Evolutionary conservation across 2,888 invertebrate species (phyloP).

Genomic region (Dynastes tityus): DNA sequence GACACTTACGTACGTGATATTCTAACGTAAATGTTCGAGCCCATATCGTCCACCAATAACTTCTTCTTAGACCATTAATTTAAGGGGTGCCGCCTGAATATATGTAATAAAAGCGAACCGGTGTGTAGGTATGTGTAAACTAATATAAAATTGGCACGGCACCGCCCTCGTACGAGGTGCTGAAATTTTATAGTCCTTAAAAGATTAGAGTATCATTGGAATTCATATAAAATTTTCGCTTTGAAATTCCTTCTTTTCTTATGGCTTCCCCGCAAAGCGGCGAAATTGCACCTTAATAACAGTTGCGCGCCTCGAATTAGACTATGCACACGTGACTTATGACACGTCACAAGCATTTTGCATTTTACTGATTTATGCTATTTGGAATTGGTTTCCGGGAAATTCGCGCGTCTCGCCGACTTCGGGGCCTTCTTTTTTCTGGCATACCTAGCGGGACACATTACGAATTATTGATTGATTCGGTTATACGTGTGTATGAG

Average conservation of each 20-base stretch:
- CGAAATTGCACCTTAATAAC: conserved; percentile 50
- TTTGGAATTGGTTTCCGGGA: conserved; percentile 68
- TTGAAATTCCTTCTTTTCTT: conserved; percentile 43
- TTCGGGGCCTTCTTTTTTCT: conserved; percentile 61
- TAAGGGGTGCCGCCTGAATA: conserved; percentile 4
- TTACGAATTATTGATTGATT: conserved; percentile 65
- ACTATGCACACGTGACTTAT: conserved; percentile 67
- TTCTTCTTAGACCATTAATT: conserved; percentile 25
- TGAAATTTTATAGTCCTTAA: conserved; percentile 47
- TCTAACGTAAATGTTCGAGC: background rate
- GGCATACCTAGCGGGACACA: conserved; percentile 8
- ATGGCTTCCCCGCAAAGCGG: conserved; percentile 4
- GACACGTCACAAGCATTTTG: conserved; percentile 67
- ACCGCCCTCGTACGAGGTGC: conserved; percentile 22
- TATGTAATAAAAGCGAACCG: conserved; percentile 11
- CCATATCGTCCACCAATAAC: conserved; percentile 5
- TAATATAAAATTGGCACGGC: conserved; percentile 32
- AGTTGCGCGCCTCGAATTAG: conserved; percentile 56
- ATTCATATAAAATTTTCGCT: conserved; percentile 49
- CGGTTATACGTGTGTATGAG: conserved; percentile 53
- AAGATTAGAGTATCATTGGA: conserved; percentile 49
- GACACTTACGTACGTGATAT: background rate
- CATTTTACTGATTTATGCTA: conserved; percentile 68
- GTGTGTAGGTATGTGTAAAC: conserved; percentile 34
- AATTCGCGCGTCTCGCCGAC: conserved; percentile 64